Base-by-base conservation (phyloP, 2,888 invertebrate genomes). In the Notodonta dromedarius region DNA sequence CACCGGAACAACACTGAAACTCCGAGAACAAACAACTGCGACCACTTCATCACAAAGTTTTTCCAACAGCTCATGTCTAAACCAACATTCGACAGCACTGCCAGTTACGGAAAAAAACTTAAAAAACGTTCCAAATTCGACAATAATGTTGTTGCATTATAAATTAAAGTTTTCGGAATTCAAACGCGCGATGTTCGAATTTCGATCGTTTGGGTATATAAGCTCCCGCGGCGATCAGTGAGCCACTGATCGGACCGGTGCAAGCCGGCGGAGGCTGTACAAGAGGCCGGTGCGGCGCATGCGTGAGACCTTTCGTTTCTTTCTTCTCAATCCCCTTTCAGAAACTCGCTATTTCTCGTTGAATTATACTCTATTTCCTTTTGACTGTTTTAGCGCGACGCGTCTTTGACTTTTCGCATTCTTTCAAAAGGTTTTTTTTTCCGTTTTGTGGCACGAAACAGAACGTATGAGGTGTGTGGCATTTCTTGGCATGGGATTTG, bases 1-100 rank as follows among this genome's bases (percentile, higher is more conserved):
- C 86, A 86, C 65, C 83, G 84, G 72, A 90, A 87, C 77, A 91
- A 84, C 89, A 91, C 90, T 88, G 90, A 84, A 87, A 91, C 82
- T 90, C 90, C 91, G 77, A 89, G 80, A 80, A 90, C 78, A 73
- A 88, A 71, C 70, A 86, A 81, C 70, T 77, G 75, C 62, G 73
- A 75, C 78, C 89, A 90, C 90, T 85, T 85, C 83, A 87, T 85
- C 89, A 91, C 91, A 71, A 78, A 73, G 66, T 73, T 79, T 73
- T 70, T 78, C 52, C 73, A 77, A 70, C 77, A 74, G 85, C 83
- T 80, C 67, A 73, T 74, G 66, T 12, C 70, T 75, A 73, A 75
- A 67, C 69, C 68, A 55, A 39, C 58, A 55, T 63, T 57, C 64
- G 55, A 61, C 62, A 61, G 42, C 60, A 71, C 67, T 64, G 62